These are phyloP conservation scores for Andrena minutula DNA, from an alignment of 2,888 invertebrate species.

Conservation along the genomic window DNA sequence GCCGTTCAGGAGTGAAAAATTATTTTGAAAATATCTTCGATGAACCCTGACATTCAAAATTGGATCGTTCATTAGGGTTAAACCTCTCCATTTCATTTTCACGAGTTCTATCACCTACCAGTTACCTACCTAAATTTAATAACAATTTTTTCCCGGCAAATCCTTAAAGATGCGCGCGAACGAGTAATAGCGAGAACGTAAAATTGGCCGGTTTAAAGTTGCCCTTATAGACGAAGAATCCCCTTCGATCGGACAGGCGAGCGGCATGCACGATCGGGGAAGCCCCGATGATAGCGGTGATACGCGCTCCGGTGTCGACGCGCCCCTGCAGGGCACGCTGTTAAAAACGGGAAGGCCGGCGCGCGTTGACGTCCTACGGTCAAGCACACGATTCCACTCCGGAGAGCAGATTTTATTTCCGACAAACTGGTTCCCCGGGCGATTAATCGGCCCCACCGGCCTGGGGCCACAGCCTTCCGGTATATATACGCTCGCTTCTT, in stretches of 20 bases:
- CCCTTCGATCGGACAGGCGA: constrained; percentile 65
- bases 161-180: not conserved
- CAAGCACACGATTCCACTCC: constrained; percentile 62
- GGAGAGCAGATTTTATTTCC: constrained; percentile 78
- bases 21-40: too few species aligned
- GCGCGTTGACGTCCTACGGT: constrained; percentile 62
- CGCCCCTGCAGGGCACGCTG: constrained; percentile 59
- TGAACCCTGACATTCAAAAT: too few species aligned
- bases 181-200: constrained; percentile 19
- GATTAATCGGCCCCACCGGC: constrained; percentile 78
- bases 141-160: too few species aligned
- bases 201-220: constrained; percentile 33
- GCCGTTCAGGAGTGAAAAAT: too few species aligned
- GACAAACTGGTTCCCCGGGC: constrained; percentile 80
- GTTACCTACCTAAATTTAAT: too few species aligned
- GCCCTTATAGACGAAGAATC: constrained; percentile 62
- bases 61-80: too few species aligned
- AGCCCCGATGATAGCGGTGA: constrained; percentile 67
- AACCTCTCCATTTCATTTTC: too few species aligned
- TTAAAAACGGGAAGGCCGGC: constrained; percentile 60
- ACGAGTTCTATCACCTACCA: too few species aligned
- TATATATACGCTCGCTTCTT: constrained; percentile 35
- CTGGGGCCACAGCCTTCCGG: constrained; percentile 49
- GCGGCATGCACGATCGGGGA: constrained; percentile 64
- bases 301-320: constrained; percentile 52